Conservation (phyloP, 2,797 vertebrate species). For the Ambastaia sidthimunki region DNA sequence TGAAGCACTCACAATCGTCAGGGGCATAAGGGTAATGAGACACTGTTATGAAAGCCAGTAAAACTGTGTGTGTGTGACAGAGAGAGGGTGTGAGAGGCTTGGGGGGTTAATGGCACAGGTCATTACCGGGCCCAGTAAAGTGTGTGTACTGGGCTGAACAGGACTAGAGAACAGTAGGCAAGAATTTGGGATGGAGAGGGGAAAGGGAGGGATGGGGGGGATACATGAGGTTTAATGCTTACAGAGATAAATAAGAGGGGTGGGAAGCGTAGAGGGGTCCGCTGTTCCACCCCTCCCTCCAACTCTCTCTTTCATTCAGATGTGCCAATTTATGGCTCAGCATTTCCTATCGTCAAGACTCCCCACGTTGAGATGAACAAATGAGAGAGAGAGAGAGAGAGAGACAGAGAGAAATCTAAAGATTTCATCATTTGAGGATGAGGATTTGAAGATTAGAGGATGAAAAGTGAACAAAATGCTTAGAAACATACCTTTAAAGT, state of each 20-base stretch:
- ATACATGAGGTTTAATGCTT: conserved; percentile 69
- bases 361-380: conserved; percentile 78
- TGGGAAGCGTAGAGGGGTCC: conserved; percentile 74
- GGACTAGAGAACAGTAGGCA: conserved; percentile 55
- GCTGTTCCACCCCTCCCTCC: conserved; percentile 69
- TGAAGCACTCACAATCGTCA: conserved; percentile 39
- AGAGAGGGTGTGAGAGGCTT: conserved; percentile 65
- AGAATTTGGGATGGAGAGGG: conserved; percentile 63
- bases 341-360: conserved; percentile 81
- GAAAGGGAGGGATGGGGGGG: conserved; percentile 9
- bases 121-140: conserved; percentile 68
- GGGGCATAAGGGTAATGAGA: conserved; percentile 67
- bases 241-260: conserved; percentile 72
- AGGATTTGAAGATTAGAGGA: conserved; percentile 7
- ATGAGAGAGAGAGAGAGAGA: conserved; percentile 67
- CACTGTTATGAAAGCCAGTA: conserved; percentile 71
- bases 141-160: conserved; percentile 63
- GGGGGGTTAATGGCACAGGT: conserved; percentile 73
- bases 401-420: conserved; percentile 31
- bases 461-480: background rate
- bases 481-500: background rate
- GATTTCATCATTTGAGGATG: background rate
- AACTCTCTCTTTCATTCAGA: conserved; percentile 70
- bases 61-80: conserved; percentile 59
- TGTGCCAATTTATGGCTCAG: conserved; percentile 80